These are phyloP conservation scores for Ceratina calcarata DNA, from an alignment of 1,140 invertebrate genomes.

Conservation along the genomic window DNA sequence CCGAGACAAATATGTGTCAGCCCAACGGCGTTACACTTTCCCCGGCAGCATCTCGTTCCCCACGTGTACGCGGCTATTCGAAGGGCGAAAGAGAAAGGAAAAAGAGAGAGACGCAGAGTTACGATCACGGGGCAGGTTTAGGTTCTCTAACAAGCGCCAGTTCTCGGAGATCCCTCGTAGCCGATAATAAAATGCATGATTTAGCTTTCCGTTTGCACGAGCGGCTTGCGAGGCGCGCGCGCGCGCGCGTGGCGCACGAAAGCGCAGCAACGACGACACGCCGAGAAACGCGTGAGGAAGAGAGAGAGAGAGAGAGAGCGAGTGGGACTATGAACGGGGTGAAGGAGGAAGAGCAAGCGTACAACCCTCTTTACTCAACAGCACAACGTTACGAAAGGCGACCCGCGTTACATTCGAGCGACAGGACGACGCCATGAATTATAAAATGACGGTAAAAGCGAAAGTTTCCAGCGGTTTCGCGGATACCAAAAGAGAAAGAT, in stretches of 20 bases:
- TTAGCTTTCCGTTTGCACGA: constrained; percentile 72
- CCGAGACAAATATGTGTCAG: constrained; percentile 42
- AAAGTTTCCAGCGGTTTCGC: constrained; percentile 74
- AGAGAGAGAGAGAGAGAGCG: neutral
- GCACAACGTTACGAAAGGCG: constrained; percentile 61
- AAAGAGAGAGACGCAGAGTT: neutral
- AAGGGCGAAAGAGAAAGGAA: neutral
- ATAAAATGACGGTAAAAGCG: constrained; percentile 79
- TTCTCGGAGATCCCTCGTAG: constrained; percentile 26
- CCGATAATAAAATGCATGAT: constrained; percentile 77
- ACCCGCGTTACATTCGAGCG: constrained; percentile 71
- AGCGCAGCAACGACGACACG: constrained; percentile 46
- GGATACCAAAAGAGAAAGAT: constrained; percentile 34
- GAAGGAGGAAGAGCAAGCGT: constrained; percentile 8
- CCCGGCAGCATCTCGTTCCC: constrained; percentile 18
- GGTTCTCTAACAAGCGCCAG: constrained; percentile 34
- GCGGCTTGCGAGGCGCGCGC: constrained; percentile 58
- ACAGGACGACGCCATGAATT: constrained; percentile 78
- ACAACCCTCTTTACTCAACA: constrained; percentile 58
- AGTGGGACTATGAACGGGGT: neutral
- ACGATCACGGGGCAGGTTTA: constrained; percentile 28
- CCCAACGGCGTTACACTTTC: constrained; percentile 1
- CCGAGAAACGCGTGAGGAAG: neutral
- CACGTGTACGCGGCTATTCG: neutral
- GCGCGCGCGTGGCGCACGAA: constrained; percentile 51